These are phyloP conservation scores for Lumbricus terrestris DNA, from an alignment of 2,888 invertebrate genomes.

Conservation along the genomic window DNA sequence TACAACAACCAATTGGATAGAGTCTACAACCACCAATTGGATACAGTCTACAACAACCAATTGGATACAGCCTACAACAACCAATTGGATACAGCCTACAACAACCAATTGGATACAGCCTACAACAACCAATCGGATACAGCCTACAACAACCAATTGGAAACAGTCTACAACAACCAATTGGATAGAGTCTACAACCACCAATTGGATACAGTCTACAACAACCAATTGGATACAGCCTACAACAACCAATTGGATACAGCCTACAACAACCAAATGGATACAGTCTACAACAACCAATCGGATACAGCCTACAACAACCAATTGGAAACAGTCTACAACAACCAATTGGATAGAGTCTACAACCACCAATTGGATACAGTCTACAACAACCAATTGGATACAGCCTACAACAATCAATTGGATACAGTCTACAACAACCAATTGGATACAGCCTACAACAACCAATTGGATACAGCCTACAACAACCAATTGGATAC, in stretches of 20 bases:
- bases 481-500: slow-evolving; percentile 55
- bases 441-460: slow-evolving; percentile 59
- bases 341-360: neutral
- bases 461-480: neutral
- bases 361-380: no score
- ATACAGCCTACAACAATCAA: slow-evolving; percentile 57
- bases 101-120: neutral
- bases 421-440: slow-evolving; percentile 59
- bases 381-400: slow-evolving; percentile 57
- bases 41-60: slow-evolving; percentile 59
- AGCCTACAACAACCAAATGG: no score
- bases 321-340: slow-evolving; percentile 60
- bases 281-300: slow-evolving; percentile 59
- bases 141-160: slow-evolving; percentile 57
- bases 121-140: slow-evolving; percentile 54
- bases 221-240: neutral
- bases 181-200: no score
- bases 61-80: slow-evolving; percentile 59
- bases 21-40: no score
- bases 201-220: no score
- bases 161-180: slow-evolving; percentile 58
- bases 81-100: slow-evolving; percentile 59
- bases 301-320: slow-evolving; percentile 58
- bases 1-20: slow-evolving; percentile 55
- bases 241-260: slow-evolving; percentile 55